Conservation (phyloP, 2,888 invertebrate genomes). For the Synergus japonicus region DNA sequence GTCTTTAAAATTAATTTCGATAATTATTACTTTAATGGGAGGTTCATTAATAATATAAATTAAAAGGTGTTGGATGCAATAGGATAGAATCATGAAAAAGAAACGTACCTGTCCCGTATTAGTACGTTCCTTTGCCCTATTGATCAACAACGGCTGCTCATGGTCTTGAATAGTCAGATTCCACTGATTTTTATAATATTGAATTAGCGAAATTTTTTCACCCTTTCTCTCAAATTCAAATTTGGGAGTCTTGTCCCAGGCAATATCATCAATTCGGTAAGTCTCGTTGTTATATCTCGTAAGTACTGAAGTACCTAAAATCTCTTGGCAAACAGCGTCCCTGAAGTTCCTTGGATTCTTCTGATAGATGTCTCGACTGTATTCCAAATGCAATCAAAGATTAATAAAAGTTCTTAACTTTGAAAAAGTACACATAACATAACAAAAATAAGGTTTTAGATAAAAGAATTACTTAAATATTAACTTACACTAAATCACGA, state of each 20-base stretch:
- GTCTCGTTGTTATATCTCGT: slow-evolving; percentile 94
- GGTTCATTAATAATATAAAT: background rate
- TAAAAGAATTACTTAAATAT: background rate
- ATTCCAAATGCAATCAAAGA: background rate
- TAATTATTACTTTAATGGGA: background rate
- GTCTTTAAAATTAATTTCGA: slow-evolving; percentile 56
- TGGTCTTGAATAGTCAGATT: slow-evolving; percentile 85
- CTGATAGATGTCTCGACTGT: slow-evolving; percentile 73
- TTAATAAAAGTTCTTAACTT: background rate
- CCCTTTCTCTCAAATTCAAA: slow-evolving; percentile 84
- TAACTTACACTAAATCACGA: slow-evolving; percentile 79
- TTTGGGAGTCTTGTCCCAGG: slow-evolving; percentile 85
- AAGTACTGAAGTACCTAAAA: slow-evolving; percentile 86
- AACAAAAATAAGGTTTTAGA: background rate
- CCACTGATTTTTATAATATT: slow-evolving; percentile 91
- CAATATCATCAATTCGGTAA: slow-evolving; percentile 91
- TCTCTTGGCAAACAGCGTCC: slow-evolving; percentile 77
- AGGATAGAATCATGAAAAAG: background rate
- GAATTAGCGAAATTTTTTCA: slow-evolving; percentile 81
- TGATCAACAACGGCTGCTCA: slow-evolving; percentile 88
- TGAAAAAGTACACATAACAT: background rate
- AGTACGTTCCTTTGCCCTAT: slow-evolving; percentile 78
- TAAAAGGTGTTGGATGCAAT: no score
- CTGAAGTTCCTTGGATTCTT: slow-evolving; percentile 74
- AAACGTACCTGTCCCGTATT: slow-evolving; percentile 67